phyloP scores from a whole-genome alignment of 2,888 invertebrate genomes.

The Micoletzkya japonica region DNA sequence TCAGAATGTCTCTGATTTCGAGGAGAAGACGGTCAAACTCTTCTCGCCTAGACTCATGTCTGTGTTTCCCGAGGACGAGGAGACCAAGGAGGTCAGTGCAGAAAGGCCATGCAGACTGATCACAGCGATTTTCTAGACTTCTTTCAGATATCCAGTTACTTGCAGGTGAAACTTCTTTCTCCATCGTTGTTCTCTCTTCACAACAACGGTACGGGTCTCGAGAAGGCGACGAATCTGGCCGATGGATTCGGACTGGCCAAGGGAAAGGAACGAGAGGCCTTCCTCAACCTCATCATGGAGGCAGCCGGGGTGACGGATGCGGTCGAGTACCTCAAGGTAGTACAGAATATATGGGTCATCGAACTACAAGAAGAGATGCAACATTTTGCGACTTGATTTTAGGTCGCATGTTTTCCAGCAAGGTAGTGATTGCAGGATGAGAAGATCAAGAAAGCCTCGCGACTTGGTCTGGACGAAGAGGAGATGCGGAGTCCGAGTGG shows the following conservation, averaged over 20 bases:
- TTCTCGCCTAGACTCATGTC: constrained; percentile 56
- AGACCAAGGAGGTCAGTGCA: constrained; percentile 25
- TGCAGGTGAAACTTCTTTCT: constrained; percentile 53
- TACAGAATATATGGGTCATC: too few species aligned
- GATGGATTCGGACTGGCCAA: constrained; percentile 33
- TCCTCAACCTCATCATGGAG: constrained; percentile 59
- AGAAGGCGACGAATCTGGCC: neutral
- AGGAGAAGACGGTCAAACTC: constrained; percentile 56
- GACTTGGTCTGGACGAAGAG: neutral
- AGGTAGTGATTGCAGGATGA: neutral
- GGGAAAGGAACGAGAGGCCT: constrained; percentile 45
- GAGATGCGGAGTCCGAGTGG: constrained; percentile 26
- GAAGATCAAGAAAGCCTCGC: constrained; percentile 8
- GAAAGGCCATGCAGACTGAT: neutral
- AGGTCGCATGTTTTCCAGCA: too few species aligned
- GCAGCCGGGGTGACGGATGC: constrained; percentile 54
- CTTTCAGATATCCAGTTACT: too few species aligned
- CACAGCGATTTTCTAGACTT: too few species aligned
- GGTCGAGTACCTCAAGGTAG: constrained; percentile 32
- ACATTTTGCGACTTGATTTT: too few species aligned
- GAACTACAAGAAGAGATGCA: too few species aligned
- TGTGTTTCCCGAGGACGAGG: constrained; percentile 57
- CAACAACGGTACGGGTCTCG: neutral
- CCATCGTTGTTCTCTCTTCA: constrained; percentile 6
- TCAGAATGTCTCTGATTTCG: constrained; percentile 54